Evolutionary conservation across 2,888 invertebrate species (phyloP), one percentile per base, ranked within the genome.

Genomic region (Vanessa cardui): DNA sequence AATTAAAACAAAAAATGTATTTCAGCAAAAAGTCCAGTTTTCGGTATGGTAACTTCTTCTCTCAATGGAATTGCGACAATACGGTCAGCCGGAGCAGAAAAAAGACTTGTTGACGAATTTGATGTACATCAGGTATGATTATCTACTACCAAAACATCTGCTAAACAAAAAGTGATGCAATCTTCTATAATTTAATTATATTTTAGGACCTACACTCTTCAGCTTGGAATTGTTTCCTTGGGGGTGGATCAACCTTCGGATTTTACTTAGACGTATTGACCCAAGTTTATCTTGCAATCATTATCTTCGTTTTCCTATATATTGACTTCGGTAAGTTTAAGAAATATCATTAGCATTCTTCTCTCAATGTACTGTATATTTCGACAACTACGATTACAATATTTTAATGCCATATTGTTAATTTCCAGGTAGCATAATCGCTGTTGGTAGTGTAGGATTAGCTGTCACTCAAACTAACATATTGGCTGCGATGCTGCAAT

Each of bases 1-100:
- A 20, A 9, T 49, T 6, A 18, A 3, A 31, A 6, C 26, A 54
- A 54, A 56, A 16, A 18, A 39, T 56, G 1, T 26, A 26, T 73
- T 72, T 62, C 58, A 96, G 96, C 95, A 20, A 94, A 96, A 72
- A 96, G 96, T 78, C 97, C 97, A 0, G 95, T 97, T 0, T 97
- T 96, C 78, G 95, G 96, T 0, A 96, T 96, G 87, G 92, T 97
- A 26, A 95, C 95, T 61, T 95, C 96, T 18, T 95, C 96, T 0
- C 88, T 97, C 1, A 94, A 94, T 75, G 97, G 97, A 1, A 93
- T 97, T 20, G 91, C 95, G 0, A 96, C 97, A 0, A 96, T 97
- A 58, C 90, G 97, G 76, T 96, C 96, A 0, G 95, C 95, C 62
- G 90, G 93, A 18, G 95, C 95, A 1, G 94, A 96, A 80, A 78